A percentile compares a stretch with the other conserved stretches of the same genome.
phyloP scores from a whole-genome alignment of 2,113 vertebrate genomes.

The Oreochromis tanganicae region DNA sequence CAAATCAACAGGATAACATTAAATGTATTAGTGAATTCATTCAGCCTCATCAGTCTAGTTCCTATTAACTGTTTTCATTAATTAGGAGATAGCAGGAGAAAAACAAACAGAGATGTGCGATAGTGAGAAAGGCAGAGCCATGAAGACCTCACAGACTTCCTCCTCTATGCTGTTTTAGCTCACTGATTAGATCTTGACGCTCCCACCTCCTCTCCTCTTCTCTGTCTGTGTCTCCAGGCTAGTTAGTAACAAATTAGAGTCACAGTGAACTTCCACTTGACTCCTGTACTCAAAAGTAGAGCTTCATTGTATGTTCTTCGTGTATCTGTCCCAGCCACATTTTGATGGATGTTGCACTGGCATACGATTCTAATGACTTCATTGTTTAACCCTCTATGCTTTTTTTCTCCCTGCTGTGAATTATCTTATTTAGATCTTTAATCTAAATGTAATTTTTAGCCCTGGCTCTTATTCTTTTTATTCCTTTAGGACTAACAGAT shows the following conservation, averaged over 20 bases:
- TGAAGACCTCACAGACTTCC: background rate
- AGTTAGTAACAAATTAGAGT: constrained; percentile 23
- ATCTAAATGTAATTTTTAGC: background rate
- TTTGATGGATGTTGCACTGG: background rate
- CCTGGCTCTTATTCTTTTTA: background rate
- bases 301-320: background rate
- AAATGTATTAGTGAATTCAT: background rate
- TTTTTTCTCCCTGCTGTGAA: background rate
- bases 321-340: background rate
- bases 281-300: background rate
- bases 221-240: background rate
- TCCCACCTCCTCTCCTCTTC: background rate
- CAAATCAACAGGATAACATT: background rate
- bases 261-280: background rate
- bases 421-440: background rate
- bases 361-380: background rate
- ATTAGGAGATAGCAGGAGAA: background rate
- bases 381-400: background rate
- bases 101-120: background rate
- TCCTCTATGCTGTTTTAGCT: background rate
- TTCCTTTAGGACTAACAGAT: background rate
- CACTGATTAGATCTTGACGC: background rate
- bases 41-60: background rate
- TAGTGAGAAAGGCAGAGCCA: background rate
- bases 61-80: background rate